Percentiles rank a stretch among this genome's conserved stretches.
Conservation (phyloP, 2,113 vertebrate genomes). For the Syngnathus scovelli region DNA sequence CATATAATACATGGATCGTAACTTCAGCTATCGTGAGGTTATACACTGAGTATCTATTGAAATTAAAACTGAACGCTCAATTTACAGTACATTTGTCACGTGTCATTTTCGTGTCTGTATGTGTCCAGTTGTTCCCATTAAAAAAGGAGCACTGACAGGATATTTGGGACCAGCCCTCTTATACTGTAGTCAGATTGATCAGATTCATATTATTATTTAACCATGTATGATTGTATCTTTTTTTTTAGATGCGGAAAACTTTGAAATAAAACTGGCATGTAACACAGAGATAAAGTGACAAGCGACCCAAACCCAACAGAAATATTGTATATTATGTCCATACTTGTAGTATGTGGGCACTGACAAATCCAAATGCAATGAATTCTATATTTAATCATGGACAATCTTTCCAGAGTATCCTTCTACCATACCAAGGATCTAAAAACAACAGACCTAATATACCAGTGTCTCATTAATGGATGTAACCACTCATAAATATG, state of each 20-base stretch:
- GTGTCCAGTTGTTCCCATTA: no score
- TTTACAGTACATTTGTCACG: not conserved
- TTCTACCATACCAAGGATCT: conserved; percentile 1
- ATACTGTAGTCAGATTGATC: no score
- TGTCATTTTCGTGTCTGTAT: no score
- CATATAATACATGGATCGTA: no score
- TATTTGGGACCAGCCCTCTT: no score
- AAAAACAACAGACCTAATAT: conserved; percentile 11
- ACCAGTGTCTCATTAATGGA: conserved; percentile 35
- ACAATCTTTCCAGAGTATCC: not conserved
- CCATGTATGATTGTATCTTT: no score
- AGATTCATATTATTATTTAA: no score
- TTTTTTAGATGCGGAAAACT: no score
- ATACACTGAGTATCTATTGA: not conserved
- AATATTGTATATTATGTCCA: conserved; percentile 1
- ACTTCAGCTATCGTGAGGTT: no score
- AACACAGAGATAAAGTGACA: not conserved
- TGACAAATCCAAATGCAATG: conserved; percentile 26
- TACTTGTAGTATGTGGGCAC: not conserved
- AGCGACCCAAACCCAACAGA: conserved; percentile 18
- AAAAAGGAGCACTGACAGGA: no score
- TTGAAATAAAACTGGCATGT: not conserved
- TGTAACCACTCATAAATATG: conserved; percentile 38
- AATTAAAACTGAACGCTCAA: not conserved
- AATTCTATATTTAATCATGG: conserved; percentile 33